Percentiles rank a stretch among this genome's conserved stretches.
Evolutionary conservation across 2,888 invertebrate species (phyloP).

Genomic region (Noctua janthina): DNA sequence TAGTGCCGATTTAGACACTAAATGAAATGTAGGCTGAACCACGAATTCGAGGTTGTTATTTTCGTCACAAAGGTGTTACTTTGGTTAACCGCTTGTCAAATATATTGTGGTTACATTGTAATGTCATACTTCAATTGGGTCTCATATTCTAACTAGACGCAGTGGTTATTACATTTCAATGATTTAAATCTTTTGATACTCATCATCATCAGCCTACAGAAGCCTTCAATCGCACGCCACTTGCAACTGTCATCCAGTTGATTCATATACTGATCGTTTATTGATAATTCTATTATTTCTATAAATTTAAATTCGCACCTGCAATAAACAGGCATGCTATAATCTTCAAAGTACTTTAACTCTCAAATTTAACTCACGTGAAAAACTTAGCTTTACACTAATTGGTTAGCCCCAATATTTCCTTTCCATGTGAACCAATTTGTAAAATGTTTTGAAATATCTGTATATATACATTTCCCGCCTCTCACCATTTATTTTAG

Average conservation of each 20-base stretch:
- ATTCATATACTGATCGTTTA: neutral
- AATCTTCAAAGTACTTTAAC: neutral
- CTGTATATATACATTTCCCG: too few relatives aligned
- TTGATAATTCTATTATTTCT: neutral
- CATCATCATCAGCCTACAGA: neutral
- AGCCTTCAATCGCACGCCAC: neutral
- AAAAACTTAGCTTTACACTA: neutral
- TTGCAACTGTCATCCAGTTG: neutral
- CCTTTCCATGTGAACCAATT: neutral
- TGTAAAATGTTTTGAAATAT: neutral
- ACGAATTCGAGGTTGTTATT: neutral
- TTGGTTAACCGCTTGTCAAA: slow-evolving; percentile 70
- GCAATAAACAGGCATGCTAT: neutral
- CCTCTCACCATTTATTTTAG: neutral
- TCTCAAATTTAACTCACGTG: neutral
- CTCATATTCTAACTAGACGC: slow-evolving; percentile 41
- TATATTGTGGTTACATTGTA: slow-evolving; percentile 44
- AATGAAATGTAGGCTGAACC: too few relatives aligned
- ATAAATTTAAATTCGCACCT: neutral
- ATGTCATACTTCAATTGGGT: slow-evolving; percentile 38
- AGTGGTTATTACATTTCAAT: neutral
- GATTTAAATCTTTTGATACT: slow-evolving; percentile 4
- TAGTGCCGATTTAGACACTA: neutral
- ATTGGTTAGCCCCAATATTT: neutral
- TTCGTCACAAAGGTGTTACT: slow-evolving; percentile 63